Percentiles rank a stretch among this genome's conserved stretches.
phyloP scores from a whole-genome alignment of 1,140 invertebrate species.

The Rhyacophila brunnea region DNA sequence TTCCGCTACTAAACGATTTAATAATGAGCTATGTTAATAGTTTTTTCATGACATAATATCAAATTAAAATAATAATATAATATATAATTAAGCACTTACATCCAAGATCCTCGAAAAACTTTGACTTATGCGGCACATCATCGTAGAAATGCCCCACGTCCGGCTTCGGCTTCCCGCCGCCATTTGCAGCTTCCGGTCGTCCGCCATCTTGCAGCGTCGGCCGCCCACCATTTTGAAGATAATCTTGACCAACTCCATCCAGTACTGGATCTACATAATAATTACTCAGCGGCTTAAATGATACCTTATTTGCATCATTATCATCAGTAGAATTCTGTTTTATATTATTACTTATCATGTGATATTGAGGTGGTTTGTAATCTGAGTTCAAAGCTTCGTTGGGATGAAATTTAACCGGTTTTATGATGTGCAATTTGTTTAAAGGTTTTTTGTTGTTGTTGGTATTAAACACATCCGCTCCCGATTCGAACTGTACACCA shows the following conservation, averaged over 20 bases:
- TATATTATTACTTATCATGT: too few species aligned
- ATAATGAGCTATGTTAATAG: constrained; percentile 4
- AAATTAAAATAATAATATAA: constrained; percentile 1
- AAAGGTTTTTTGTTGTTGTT: constrained; percentile 12
- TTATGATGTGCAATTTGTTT: constrained; percentile 1
- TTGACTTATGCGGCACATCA: constrained; percentile 40
- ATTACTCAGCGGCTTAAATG: background rate
- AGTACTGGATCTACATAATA: constrained; percentile 4
- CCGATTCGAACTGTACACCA: background rate
- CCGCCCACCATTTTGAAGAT: background rate
- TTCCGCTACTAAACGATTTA: too few species aligned
- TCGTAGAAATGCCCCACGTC: constrained; percentile 31
- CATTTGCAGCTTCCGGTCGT: background rate
- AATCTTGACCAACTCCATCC: background rate
- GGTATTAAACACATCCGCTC: background rate
- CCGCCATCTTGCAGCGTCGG: background rate
- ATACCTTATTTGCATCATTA: background rate
- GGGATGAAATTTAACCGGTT: constrained; percentile 9
- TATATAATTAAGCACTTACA: constrained; percentile 47
- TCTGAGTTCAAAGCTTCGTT: background rate
- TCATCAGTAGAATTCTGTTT: background rate
- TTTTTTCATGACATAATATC: constrained; percentile 9
- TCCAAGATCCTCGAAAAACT: constrained; percentile 59
- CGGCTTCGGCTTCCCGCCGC: constrained; percentile 5
- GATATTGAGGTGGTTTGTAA: too few species aligned